Conservation (phyloP, 2,113 vertebrate genomes). For the Bucco capensis region DNA sequence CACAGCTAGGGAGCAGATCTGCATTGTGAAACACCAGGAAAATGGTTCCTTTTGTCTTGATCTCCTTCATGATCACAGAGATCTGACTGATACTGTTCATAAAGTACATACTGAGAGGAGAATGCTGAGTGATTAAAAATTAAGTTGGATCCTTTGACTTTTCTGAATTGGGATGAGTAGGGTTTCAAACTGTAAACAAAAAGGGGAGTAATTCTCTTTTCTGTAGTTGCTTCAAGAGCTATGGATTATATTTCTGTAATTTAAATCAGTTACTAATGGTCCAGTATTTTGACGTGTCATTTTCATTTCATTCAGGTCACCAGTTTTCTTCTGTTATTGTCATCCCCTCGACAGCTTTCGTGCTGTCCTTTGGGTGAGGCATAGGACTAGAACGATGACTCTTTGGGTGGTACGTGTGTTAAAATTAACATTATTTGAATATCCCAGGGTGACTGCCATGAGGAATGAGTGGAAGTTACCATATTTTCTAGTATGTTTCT, state of each 20-base stretch:
- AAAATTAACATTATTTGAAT: not conserved
- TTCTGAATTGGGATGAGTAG: not conserved
- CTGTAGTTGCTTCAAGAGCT: not conserved
- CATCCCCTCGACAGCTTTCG: not conserved
- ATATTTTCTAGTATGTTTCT: not conserved
- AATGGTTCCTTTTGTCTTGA: not conserved
- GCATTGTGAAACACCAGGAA: not conserved
- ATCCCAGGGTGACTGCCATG: not conserved
- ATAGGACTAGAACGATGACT: not conserved
- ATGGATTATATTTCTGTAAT: not conserved
- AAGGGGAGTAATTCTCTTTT: not conserved
- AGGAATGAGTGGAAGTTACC: not conserved
- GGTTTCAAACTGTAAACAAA: not conserved
- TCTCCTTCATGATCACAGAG: not conserved
- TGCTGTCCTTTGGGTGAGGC: not conserved
- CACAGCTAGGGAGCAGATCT: not conserved
- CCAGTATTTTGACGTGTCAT: not conserved
- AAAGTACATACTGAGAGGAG: not conserved
- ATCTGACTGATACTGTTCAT: not conserved
- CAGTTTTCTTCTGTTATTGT: not conserved
- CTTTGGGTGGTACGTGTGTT: fast-evolving
- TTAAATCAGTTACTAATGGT: not conserved
- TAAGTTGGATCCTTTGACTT: not conserved
- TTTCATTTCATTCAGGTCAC: not conserved
- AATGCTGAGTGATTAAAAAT: not conserved